Evolutionary conservation across 2,888 invertebrate genomes (phyloP).

Genomic region (Taphrorychus bicolor): DNA sequence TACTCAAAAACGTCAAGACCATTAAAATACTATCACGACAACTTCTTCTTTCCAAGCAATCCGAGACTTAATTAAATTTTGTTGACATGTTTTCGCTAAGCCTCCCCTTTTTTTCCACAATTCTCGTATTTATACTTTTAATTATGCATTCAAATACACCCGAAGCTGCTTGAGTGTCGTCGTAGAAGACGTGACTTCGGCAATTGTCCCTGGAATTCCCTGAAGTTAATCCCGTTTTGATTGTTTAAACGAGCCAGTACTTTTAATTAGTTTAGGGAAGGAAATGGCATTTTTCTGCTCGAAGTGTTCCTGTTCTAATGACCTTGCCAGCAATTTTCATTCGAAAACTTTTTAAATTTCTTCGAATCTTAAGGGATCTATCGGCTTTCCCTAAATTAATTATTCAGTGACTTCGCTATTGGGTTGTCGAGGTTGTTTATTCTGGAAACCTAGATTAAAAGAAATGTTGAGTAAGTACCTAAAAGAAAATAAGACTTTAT

Average conservation of each 20-base stretch:
- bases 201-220: constrained; percentile 51
- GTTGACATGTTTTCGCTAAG: background rate
- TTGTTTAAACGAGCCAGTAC: constrained; percentile 50
- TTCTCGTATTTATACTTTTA: background rate
- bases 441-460: background rate
- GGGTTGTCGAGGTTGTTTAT: background rate
- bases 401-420: constrained; percentile 1
- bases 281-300: constrained; percentile 39
- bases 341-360: constrained; percentile 16
- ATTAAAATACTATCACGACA: background rate
- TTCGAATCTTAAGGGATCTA: constrained; percentile 4
- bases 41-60: background rate
- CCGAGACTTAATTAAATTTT: background rate
- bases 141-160: background rate
- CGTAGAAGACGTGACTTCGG: background rate
- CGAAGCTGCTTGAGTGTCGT: background rate
- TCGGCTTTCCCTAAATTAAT: constrained; percentile 11
- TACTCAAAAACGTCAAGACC: background rate
- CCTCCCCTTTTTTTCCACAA: background rate
- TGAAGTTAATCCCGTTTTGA: constrained; percentile 52
- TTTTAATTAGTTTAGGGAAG: constrained; percentile 48
- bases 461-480: background rate
- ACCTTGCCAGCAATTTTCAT: constrained; percentile 21
- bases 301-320: constrained; percentile 30
- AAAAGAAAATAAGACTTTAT: background rate